Evolutionary conservation across 2,113 vertebrate genomes (phyloP).

Genomic region (Aldabrachelys gigantea): DNA sequence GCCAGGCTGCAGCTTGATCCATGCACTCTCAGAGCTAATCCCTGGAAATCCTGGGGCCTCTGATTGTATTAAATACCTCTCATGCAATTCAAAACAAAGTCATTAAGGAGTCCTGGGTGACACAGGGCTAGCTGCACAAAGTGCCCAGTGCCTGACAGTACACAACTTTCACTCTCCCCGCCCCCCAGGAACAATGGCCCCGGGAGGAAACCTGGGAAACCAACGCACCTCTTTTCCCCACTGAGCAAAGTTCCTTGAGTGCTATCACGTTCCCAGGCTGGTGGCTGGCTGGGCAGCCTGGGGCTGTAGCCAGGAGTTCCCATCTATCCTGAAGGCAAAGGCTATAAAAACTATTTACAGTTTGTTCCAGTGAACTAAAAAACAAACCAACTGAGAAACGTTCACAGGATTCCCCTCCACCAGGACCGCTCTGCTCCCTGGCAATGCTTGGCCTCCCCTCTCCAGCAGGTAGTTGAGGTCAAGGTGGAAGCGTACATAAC

Average conservation of each 20-base stretch:
- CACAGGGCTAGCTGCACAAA: neutral
- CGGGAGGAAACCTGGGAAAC: neutral
- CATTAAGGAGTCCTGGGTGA: neutral
- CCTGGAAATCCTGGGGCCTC: neutral
- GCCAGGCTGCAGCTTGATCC: rapidly evolving
- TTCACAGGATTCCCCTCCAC: neutral
- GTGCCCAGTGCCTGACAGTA: neutral
- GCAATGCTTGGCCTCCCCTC: neutral
- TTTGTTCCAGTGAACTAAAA: neutral
- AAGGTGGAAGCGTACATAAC: neutral
- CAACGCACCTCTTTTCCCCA: neutral
- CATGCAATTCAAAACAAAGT: neutral
- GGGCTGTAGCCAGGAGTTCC: rapidly evolving
- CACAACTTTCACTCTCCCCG: rapidly evolving
- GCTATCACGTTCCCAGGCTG: neutral
- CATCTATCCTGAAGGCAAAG: neutral
- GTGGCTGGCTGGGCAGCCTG: neutral
- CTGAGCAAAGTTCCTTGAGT: neutral
- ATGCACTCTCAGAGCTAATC: neutral
- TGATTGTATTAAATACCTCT: neutral
- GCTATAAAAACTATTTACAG: neutral
- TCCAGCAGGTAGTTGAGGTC: neutral
- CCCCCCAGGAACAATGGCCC: rapidly evolving
- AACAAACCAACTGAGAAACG: rapidly evolving
- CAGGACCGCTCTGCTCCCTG: neutral